Conservation (phyloP, 2,888 invertebrate species). For the Ariolimax columbianus region DNA sequence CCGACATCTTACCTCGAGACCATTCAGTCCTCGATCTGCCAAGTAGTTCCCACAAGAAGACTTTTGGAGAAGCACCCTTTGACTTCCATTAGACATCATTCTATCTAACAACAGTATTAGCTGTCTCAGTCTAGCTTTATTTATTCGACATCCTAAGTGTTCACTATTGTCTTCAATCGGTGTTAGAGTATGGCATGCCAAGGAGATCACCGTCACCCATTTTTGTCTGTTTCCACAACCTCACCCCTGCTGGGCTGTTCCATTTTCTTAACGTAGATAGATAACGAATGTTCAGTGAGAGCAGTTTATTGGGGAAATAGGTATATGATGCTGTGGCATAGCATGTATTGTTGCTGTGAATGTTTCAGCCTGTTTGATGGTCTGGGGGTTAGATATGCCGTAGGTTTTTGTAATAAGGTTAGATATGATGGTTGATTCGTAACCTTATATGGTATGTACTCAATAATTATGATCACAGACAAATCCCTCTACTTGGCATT, state of each 20-base stretch:
- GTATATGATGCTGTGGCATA: not conserved
- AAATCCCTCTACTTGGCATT: too few relatives aligned
- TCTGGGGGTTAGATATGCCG: not conserved
- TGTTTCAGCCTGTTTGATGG: not conserved
- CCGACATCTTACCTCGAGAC: too few relatives aligned
- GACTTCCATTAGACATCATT: not conserved
- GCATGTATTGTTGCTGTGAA: not conserved
- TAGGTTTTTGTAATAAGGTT: too few relatives aligned
- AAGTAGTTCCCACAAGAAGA: not conserved
- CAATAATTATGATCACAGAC: too few relatives aligned
- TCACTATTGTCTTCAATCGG: not conserved
- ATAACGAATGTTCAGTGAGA: not conserved
- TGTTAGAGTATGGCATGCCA: not conserved
- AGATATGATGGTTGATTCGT: too few relatives aligned
- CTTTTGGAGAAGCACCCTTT: not conserved
- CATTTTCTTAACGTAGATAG: not conserved
- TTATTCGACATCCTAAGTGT: not conserved
- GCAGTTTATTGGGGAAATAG: not conserved
- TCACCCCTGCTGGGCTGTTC: not conserved
- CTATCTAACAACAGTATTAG: slow-evolving; percentile 13
- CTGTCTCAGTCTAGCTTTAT: not conserved
- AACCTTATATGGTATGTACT: too few relatives aligned
- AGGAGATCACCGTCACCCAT: not conserved
- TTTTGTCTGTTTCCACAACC: not conserved
- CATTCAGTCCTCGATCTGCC: too few relatives aligned